Conservation (phyloP, 2,113 vertebrate genomes). For the Leiothrix lutea region DNA sequence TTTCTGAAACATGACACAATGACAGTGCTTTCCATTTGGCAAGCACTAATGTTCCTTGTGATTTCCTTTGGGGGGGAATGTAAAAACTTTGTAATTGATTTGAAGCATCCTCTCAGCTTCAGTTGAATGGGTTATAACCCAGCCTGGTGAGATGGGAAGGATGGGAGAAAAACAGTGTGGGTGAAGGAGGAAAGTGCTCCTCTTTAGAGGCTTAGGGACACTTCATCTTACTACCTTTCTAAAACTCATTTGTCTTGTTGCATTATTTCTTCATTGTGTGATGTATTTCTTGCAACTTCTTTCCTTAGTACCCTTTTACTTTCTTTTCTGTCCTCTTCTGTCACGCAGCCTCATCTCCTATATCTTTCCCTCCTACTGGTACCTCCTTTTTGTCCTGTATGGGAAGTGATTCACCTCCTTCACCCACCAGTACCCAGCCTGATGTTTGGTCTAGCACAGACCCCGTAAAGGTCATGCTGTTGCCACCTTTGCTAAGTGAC, state of each 20-base stretch:
- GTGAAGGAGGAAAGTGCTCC: neutral
- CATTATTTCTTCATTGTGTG: slow-evolving; percentile 20
- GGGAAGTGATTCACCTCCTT: slow-evolving; percentile 76
- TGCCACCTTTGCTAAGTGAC: slow-evolving; percentile 93
- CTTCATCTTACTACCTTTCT: neutral
- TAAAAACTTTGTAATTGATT: neutral
- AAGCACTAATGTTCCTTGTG: neutral
- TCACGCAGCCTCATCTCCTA: slow-evolving; percentile 81
- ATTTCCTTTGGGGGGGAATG: neutral
- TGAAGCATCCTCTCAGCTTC: neutral
- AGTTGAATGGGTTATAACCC: neutral
- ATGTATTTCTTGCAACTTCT: slow-evolving; percentile 47
- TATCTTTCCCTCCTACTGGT: slow-evolving; percentile 81
- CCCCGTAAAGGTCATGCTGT: slow-evolving; percentile 74
- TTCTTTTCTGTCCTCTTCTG: slow-evolving; percentile 76
- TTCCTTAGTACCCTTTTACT: slow-evolving; percentile 76
- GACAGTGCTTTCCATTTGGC: neutral
- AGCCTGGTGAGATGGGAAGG: neutral
- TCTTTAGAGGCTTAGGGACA: neutral
- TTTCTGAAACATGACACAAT: neutral
- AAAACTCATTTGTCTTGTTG: neutral
- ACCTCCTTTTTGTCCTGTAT: slow-evolving; percentile 83
- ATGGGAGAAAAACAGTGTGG: fast-evolving
- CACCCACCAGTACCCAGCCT: slow-evolving; percentile 77
- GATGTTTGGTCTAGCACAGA: slow-evolving; percentile 74